Evolutionary conservation across 2,888 invertebrate species (phyloP).

Genomic region (Tanypteryx hageni): DNA sequence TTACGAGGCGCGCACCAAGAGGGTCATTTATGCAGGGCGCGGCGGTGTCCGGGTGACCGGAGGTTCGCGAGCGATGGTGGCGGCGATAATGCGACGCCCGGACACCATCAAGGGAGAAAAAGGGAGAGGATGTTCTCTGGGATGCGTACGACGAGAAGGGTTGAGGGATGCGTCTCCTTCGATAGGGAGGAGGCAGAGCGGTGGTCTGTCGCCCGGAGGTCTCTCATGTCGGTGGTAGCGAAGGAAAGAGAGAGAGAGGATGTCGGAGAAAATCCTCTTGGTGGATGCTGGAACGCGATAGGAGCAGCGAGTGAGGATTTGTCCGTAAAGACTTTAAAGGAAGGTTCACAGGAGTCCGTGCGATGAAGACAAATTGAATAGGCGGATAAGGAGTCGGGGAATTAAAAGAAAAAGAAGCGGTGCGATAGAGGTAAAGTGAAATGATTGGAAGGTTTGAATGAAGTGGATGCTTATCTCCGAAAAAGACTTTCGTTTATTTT

Average conservation of each 20-base stretch:
- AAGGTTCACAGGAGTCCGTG: background rate
- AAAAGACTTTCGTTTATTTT: background rate
- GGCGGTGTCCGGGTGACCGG: constrained; percentile 29
- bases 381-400: background rate
- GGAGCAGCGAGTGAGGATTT: constrained; percentile 15
- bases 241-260: background rate
- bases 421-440: constrained; percentile 5
- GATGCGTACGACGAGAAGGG: background rate
- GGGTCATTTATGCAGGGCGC: constrained; percentile 30
- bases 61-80: constrained; percentile 29
- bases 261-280: background rate
- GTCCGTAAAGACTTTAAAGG: background rate
- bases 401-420: constrained; percentile 9
- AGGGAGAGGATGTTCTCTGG: background rate
- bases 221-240: background rate
- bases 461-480: background rate
- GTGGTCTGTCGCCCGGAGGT: background rate
- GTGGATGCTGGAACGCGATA: background rate
- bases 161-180: background rate
- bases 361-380: constrained; percentile 48
- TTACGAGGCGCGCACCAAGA: constrained; percentile 48
- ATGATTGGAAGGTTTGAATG: constrained; percentile 4
- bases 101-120: background rate
- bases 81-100: constrained; percentile 45
- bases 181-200: background rate